Percentiles rank a stretch among this genome's conserved stretches.
phyloP scores from a whole-genome alignment of 1,140 invertebrate species.

The Macrobrachium nipponense region DNA sequence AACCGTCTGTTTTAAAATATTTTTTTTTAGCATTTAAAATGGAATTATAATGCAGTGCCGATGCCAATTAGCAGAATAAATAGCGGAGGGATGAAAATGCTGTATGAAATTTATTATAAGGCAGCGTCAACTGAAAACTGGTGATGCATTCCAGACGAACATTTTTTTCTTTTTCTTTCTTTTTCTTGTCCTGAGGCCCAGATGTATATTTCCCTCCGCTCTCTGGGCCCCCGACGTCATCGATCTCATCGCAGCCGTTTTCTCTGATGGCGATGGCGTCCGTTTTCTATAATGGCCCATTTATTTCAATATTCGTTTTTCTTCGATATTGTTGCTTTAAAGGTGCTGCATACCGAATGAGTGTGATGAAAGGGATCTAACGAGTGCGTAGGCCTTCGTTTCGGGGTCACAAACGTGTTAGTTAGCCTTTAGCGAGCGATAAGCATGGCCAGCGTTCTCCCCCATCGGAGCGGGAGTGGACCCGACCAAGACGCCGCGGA shows the following conservation, averaged over 20 bases:
- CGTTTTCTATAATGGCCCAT: conserved; percentile 40
- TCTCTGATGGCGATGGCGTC: conserved; percentile 20
- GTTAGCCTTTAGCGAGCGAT: too few relatives aligned
- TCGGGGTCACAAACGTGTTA: too few relatives aligned
- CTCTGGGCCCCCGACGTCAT: not conserved
- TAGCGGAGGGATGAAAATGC: too few relatives aligned
- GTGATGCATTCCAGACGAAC: not conserved
- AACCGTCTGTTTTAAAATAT: too few relatives aligned
- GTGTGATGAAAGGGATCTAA: too few relatives aligned
- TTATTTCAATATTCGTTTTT: not conserved
- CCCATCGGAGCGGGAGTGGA: conserved; percentile 26
- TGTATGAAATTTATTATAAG: too few relatives aligned
- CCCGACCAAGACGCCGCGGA: conserved; percentile 29
- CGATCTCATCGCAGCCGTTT: conserved; percentile 26
- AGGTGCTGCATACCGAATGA: too few relatives aligned
- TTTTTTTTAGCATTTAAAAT: too few relatives aligned
- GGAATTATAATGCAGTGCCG: too few relatives aligned
- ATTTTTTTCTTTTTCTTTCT: too few relatives aligned
- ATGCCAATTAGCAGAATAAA: too few relatives aligned
- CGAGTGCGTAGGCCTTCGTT: too few relatives aligned
- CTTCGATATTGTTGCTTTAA: not conserved
- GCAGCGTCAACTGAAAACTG: not conserved
- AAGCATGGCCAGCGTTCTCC: conserved; percentile 21
- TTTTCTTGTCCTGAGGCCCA: not conserved
- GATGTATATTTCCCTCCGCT: not conserved